These are phyloP conservation scores for Chamaea fasciata DNA, from an alignment of 2,113 vertebrate genomes.

Conservation along the genomic window DNA sequence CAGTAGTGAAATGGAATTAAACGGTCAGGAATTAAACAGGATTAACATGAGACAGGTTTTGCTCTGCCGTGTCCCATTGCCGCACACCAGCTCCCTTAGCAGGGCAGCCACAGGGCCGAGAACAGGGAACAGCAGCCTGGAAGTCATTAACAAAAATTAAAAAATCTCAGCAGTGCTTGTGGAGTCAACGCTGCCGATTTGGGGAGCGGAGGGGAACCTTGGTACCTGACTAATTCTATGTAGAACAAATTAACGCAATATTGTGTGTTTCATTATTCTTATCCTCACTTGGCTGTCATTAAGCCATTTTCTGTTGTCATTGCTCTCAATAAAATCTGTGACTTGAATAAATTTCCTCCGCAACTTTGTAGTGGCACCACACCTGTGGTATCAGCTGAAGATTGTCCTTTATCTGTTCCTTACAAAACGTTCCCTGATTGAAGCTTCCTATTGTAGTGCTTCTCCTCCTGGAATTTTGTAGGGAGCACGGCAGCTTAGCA, in stretches of 20 bases:
- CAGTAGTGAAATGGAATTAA: not conserved
- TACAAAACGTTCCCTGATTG: not conserved
- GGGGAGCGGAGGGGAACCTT: not conserved
- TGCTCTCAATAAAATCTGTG: slow-evolving; percentile 25
- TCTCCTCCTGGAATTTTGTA: not conserved
- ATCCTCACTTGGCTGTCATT: not conserved
- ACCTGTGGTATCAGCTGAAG: not conserved
- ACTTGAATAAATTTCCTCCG: slow-evolving; percentile 52
- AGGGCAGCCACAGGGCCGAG: not conserved
- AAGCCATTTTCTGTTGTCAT: not conserved
- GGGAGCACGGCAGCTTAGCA: not conserved
- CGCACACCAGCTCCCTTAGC: not conserved
- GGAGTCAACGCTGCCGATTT: not conserved
- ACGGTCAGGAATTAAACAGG: not conserved
- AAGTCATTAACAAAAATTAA: slow-evolving; percentile 31
- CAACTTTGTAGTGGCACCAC: slow-evolving; percentile 1
- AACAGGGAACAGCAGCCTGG: not conserved
- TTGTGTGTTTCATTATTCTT: not conserved
- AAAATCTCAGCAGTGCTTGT: not conserved
- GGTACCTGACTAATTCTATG: not conserved
- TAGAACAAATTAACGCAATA: not conserved
- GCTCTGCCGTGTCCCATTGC: not conserved
- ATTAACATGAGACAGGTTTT: not conserved
- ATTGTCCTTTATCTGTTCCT: slow-evolving; percentile 25
- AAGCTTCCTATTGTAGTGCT: not conserved